Conservation (phyloP, 2,113 vertebrate genomes). For the Neolamprologus tretocephalus region DNA sequence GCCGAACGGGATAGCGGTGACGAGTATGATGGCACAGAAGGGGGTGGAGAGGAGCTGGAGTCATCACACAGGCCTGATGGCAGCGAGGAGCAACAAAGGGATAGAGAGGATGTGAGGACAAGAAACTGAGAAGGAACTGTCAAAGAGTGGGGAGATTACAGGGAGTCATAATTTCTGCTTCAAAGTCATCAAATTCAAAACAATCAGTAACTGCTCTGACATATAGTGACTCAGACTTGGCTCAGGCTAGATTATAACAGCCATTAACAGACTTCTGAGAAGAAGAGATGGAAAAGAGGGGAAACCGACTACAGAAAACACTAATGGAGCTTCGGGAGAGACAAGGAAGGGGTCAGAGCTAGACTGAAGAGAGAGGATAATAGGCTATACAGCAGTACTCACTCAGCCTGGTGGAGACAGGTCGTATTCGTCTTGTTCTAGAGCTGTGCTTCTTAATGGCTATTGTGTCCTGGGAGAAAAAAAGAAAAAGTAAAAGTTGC, state of each 20-base stretch:
- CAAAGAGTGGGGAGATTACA: neutral
- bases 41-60: constrained; percentile 70
- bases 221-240: neutral
- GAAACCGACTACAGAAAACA: neutral
- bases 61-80: constrained; percentile 61
- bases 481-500: neutral
- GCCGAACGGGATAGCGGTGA: constrained; percentile 70
- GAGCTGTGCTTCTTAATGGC: constrained; percentile 82
- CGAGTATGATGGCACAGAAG: constrained; percentile 67
- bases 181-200: neutral
- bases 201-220: neutral
- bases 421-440: constrained; percentile 79
- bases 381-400: constrained; percentile 50
- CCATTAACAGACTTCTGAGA: constrained; percentile 19
- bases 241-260: neutral
- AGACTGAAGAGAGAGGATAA: constrained; percentile 7
- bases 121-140: neutral
- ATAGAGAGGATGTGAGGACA: neutral
- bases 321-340: constrained; percentile 33
- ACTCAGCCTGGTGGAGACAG: constrained; percentile 83
- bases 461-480: constrained; percentile 78
- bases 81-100: neutral
- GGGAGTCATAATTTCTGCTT: neutral
- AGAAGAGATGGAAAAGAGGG: neutral
- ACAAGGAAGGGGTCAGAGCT: neutral